Conservation (phyloP, 1,140 invertebrate species). For the Trachelipus rathkii region DNA sequence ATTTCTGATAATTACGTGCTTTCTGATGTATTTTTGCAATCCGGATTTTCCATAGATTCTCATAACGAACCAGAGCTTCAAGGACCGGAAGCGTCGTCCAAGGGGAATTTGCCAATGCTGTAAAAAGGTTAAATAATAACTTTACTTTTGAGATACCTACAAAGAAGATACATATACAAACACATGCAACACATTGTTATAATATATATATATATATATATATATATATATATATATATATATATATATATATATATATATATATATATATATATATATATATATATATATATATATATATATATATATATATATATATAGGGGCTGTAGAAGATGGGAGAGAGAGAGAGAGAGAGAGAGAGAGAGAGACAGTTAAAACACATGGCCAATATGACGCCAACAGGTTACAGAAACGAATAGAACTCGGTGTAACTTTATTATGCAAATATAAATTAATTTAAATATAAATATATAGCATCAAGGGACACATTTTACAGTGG, state of each 20-base stretch:
- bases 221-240: constrained; percentile 27
- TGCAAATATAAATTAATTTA: too few species aligned
- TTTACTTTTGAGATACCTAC: constrained; percentile 1
- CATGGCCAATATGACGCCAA: too few species aligned
- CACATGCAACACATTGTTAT: not conserved
- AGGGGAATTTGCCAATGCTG: constrained; percentile 92
- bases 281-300: not conserved
- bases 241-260: constrained; percentile 25
- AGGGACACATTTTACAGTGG: too few species aligned
- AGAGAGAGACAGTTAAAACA: too few species aligned
- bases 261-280: constrained; percentile 7
- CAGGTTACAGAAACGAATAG: too few species aligned
- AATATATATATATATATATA: constrained; percentile 21
- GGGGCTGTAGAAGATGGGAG: too few species aligned
- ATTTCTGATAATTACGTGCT: constrained; percentile 52
- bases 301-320: not conserved
- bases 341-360: too few species aligned
- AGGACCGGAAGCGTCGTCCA: constrained; percentile 83
- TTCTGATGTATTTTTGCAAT: constrained; percentile 78
- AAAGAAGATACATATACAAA: constrained; percentile 14
- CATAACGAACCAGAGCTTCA: constrained; percentile 97
- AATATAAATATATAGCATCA: too few species aligned
- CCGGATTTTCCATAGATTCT: constrained; percentile 83
- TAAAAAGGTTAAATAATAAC: not conserved
- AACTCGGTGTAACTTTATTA: too few species aligned